These are phyloP conservation scores for Ormia ochracea DNA, from an alignment of 2,888 invertebrate species.

Conservation along the genomic window DNA sequence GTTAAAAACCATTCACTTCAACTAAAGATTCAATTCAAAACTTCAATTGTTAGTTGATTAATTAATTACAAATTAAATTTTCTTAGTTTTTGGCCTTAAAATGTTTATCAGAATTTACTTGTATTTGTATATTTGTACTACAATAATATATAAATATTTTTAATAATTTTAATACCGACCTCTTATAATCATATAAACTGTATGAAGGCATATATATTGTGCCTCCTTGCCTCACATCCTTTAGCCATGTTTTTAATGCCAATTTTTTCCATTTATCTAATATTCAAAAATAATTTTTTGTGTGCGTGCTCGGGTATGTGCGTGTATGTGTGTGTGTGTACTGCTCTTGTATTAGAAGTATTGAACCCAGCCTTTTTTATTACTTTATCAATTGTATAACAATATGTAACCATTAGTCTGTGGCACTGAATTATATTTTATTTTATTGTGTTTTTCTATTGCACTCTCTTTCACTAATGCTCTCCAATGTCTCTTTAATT, in stretches of 20 bases:
- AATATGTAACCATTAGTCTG: slow-evolving; percentile 49
- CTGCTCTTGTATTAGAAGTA: slow-evolving; percentile 24
- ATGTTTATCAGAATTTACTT: no score
- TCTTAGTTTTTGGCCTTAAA: no score
- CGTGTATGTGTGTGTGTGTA: neutral
- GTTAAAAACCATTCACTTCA: no score
- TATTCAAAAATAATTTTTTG: no score
- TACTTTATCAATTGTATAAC: slow-evolving; percentile 59
- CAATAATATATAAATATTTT: neutral
- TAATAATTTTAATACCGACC: neutral
- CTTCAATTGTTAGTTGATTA: no score
- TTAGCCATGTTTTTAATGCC: neutral
- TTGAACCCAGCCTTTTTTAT: slow-evolving; percentile 59
- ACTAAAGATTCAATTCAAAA: no score
- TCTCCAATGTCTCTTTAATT: neutral
- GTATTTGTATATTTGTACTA: no score
- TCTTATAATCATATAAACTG: neutral
- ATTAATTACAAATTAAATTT: no score
- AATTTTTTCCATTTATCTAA: slow-evolving; percentile 15
- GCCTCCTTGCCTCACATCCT: neutral
- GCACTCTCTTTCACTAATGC: neutral
- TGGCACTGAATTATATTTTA: slow-evolving; percentile 25
- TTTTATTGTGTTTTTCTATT: slow-evolving; percentile 23
- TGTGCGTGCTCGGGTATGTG: neutral
- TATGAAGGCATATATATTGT: neutral